A percentile compares a stretch with the other conserved stretches of the same genome.
Conservation (phyloP, 2,888 invertebrate species). For the Matsumyia berberina region DNA sequence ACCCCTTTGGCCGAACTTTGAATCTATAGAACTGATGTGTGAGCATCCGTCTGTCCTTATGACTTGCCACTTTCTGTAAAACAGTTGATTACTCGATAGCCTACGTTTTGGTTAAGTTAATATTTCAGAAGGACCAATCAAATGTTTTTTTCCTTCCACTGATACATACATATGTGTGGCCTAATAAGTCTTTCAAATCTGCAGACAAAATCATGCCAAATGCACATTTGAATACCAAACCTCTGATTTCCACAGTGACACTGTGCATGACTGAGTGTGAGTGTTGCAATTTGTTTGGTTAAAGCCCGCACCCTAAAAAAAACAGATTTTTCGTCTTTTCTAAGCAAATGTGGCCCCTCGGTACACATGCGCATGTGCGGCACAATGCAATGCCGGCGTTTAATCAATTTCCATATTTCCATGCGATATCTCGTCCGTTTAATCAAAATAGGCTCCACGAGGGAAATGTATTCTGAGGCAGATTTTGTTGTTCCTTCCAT, state of each 20-base stretch:
- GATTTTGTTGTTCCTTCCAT: conserved; percentile 10
- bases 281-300: conserved; percentile 68
- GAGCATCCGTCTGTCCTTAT: no score
- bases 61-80: no score
- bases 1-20: no score
- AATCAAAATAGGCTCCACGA: conserved; percentile 72
- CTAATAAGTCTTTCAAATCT: conserved; percentile 45
- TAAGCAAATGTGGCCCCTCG: conserved; percentile 53
- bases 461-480: conserved; percentile 30
- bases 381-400: conserved; percentile 36
- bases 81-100: no score
- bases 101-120: no score
- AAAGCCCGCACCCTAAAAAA: conserved; percentile 53
- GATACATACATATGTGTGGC: no score
- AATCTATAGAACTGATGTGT: no score
- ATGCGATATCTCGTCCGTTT: conserved; percentile 69
- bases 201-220: conserved; percentile 20
- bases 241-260: conserved; percentile 18
- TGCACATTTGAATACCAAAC: conserved; percentile 57
- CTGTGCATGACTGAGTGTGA: conserved; percentile 43
- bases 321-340: conserved; percentile 14
- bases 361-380: conserved; percentile 18
- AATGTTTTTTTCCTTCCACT: no score
- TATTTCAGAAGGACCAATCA: no score
- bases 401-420: conserved; percentile 76